These are phyloP conservation scores for Asobara japonica DNA, from an alignment of 1,140 invertebrate genomes.

Conservation along the genomic window DNA sequence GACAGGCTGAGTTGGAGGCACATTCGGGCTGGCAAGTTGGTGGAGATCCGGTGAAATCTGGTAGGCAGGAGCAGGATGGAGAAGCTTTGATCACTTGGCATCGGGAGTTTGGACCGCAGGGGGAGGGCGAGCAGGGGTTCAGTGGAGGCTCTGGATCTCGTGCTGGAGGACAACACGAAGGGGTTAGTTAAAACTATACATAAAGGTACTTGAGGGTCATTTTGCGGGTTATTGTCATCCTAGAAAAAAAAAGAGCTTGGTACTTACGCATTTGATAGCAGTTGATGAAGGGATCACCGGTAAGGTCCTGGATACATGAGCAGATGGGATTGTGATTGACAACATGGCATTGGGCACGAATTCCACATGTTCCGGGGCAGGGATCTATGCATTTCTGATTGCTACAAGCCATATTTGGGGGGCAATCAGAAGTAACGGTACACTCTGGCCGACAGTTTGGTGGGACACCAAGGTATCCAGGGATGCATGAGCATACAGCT, in stretches of 20 bases:
- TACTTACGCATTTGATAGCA: constrained; percentile 66
- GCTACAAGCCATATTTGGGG: constrained; percentile 73
- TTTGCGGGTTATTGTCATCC: neutral
- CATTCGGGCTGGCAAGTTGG: constrained; percentile 67
- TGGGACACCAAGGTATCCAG: constrained; percentile 78
- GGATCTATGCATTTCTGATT: constrained; percentile 80
- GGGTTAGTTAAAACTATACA: neutral
- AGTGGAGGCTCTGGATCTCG: constrained; percentile 25
- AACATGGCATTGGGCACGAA: constrained; percentile 72
- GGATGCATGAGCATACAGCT: constrained; percentile 78
- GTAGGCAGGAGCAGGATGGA: constrained; percentile 60
- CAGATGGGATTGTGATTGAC: constrained; percentile 76
- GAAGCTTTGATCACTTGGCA: constrained; percentile 62
- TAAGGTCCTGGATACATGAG: constrained; percentile 69
- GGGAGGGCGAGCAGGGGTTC: constrained; percentile 65
- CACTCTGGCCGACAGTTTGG: constrained; percentile 79
- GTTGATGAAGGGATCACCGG: constrained; percentile 71
- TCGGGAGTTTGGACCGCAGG: constrained; percentile 69
- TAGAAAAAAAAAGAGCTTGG: no score
- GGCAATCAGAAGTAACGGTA: constrained; percentile 75
- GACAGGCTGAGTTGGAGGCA: constrained; percentile 59
- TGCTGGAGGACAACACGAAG: neutral
- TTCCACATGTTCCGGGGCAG: constrained; percentile 77
- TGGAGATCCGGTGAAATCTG: constrained; percentile 60
- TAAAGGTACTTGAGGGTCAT: neutral